Evolutionary conservation across 2,888 invertebrate genomes (phyloP).

Genomic region (Nomada ruficornis): DNA sequence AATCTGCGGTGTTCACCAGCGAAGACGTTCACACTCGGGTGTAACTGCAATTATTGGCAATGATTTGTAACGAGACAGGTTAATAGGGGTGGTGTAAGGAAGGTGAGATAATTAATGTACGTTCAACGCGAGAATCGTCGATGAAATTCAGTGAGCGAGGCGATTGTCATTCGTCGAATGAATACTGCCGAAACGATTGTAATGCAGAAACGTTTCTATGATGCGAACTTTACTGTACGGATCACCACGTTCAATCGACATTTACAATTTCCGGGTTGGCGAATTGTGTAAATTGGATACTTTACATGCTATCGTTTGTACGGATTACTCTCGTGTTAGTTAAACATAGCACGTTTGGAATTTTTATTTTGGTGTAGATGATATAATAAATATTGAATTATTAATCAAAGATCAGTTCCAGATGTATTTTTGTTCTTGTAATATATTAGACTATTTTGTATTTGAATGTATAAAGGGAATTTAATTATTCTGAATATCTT

Average conservation of each 20-base stretch:
- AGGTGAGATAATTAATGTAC: conserved; percentile 14
- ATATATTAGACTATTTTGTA: too few species aligned
- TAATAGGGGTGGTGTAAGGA: background rate
- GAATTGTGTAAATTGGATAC: background rate
- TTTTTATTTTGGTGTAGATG: background rate
- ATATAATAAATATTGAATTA: too few species aligned
- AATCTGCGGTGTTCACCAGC: background rate
- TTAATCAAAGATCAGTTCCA: too few species aligned
- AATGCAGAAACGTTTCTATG: conserved; percentile 2
- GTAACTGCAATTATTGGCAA: conserved; percentile 9
- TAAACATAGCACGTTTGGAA: background rate
- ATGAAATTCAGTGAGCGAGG: conserved; percentile 1
- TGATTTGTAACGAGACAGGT: conserved; percentile 2
- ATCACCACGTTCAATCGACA: background rate
- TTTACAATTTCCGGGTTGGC: conserved; percentile 3
- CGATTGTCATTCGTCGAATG: conserved; percentile 22
- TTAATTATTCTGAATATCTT: too few species aligned
- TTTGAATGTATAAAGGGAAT: too few species aligned
- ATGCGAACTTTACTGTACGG: background rate
- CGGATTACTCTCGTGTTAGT: background rate
- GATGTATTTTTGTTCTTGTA: too few species aligned
- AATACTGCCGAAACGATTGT: background rate
- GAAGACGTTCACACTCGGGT: background rate
- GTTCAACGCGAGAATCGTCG: conserved; percentile 15
- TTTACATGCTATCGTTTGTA: background rate